Base-by-base conservation (phyloP, 2,113 vertebrate genomes). In the Prolemur simus region DNA sequence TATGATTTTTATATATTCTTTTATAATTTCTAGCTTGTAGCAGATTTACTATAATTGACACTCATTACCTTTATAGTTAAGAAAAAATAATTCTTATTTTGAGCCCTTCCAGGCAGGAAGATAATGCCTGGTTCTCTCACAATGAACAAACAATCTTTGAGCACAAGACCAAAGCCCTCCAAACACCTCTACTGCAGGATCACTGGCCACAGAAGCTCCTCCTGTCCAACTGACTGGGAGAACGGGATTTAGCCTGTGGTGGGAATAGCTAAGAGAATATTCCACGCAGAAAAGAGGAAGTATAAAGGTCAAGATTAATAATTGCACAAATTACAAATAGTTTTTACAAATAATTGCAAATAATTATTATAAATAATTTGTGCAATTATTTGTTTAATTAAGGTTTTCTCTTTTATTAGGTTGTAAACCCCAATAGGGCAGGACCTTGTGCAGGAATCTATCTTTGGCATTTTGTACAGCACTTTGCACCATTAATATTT, bases 331-430 rank as follows among this genome's bases (percentile, higher is more conserved):
- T 63, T 63, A 27, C 58, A 63, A 29, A 63, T 63, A 63, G 29
- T 25, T 63, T 52, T 52, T 52, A 52, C 49, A 52, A 52, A 52
- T 52, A 52, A 52, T 52, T 52, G 18, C 18, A 60, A 27, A 60
- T 63, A 63, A 63, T 25, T 27, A 60, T 60, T 63, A 27, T 1
- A 29, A 29, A 27, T 63, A 63, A 29, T 90, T 95, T 95, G 42
- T 96, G 23, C 25, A 88, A 87, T 84, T 92, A 68, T 34, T 92
- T 89, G 32, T 91, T 95, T 85, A 96, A 93, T 77, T 96, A 90
- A 81, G 42, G 63, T 93, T 88, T 96, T 80, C 52, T 94, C 85
- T 95, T 64, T 58, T 74, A 3, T 78, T 89, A 92, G 63, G 56
- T 81, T 92, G 8, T 77, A 87, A 92, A 91, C 15, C 12, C 74